Percentiles rank a stretch among this genome's conserved stretches.
Evolutionary conservation across 2,797 vertebrate genomes (phyloP).

Genomic region (Amblyraja radiata): DNA sequence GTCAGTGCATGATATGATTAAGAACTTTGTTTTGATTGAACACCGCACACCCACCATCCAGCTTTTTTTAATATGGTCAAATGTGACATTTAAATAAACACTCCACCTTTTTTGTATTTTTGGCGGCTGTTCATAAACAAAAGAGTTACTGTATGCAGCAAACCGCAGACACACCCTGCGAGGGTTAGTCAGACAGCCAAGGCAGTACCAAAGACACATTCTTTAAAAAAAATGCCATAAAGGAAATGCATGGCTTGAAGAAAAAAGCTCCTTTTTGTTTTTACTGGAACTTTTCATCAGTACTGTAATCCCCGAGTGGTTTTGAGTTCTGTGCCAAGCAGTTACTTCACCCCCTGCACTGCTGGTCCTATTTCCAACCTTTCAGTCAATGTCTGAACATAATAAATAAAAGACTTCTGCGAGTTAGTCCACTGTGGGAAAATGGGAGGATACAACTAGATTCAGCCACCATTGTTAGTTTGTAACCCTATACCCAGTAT

Average conservation of each 20-base stretch:
- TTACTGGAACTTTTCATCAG: conserved; percentile 38
- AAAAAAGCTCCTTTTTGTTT: conserved; percentile 40
- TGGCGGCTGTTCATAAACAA: conserved; percentile 67
- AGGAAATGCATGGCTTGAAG: conserved; percentile 72
- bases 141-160: conserved; percentile 70
- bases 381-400: conserved; percentile 69
- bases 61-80: conserved; percentile 57
- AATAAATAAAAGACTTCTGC: conserved; percentile 55
- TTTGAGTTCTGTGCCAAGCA: conserved; percentile 54
- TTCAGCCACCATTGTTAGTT: conserved; percentile 69
- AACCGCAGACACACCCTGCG: conserved; percentile 64
- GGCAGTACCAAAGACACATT: conserved; percentile 63
- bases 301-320: conserved; percentile 43
- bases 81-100: conserved; percentile 73
- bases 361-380: conserved; percentile 60
- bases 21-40: conserved; percentile 70
- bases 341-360: conserved; percentile 60
- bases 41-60: conserved; percentile 57
- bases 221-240: conserved; percentile 65
- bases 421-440: conserved; percentile 62
- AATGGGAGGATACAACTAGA: conserved; percentile 68
- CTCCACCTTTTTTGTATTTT: conserved; percentile 67
- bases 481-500: conserved; percentile 68
- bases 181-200: conserved; percentile 59
- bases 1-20: conserved; percentile 38